phyloP scores from a whole-genome alignment of 2,113 vertebrate genomes.

The Harpagus bidentatus region DNA sequence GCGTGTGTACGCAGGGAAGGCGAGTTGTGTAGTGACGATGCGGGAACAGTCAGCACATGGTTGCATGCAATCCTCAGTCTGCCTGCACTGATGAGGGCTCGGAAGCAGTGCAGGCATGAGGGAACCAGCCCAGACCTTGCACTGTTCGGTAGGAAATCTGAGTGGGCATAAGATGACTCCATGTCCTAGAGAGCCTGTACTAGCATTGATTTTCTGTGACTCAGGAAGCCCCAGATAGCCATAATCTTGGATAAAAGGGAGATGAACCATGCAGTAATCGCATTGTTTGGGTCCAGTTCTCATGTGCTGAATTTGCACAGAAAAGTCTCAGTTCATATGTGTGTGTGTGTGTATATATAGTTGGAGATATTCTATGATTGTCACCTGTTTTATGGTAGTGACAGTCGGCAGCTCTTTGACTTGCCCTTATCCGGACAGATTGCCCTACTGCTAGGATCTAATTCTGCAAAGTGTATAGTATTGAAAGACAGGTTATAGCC shows the following conservation, averaged over 20 bases:
- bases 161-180: background rate
- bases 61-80: background rate
- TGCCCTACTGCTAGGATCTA: background rate
- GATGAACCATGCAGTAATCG: background rate
- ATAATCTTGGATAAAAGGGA: background rate
- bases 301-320: background rate
- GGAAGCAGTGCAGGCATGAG: background rate
- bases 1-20: background rate
- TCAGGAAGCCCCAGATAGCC: background rate
- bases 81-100: background rate
- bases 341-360: accelerated
- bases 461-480: background rate
- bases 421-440: background rate
- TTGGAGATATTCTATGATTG: background rate
- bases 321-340: accelerated
- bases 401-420: background rate
- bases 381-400: background rate
- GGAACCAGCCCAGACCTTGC: background rate
- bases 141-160: background rate
- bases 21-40: background rate
- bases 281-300: background rate
- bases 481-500: background rate
- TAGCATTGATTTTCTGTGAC: background rate
- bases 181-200: background rate
- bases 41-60: background rate